Evolutionary conservation across 2,113 vertebrate genomes (phyloP), one percentile per base, ranked within the genome.

Genomic region (Petrocephalus zakoni): DNA sequence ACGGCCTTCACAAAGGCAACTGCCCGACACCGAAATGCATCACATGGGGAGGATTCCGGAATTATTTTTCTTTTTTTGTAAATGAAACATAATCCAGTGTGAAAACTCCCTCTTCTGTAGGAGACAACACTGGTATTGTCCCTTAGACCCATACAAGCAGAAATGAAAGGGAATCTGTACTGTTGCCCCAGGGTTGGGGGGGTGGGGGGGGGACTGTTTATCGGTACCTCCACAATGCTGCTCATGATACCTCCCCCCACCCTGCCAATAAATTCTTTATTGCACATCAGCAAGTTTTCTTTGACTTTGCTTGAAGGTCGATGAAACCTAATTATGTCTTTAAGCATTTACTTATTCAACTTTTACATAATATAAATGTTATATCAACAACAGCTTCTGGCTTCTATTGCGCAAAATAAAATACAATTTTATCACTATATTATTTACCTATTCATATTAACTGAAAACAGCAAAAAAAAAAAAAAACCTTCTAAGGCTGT

Each of bases 31-130:
- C n/a, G 15, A 61, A 61, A 55, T 85, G 61, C 58, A 72, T 86
- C 49, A 47, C 8, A 22, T 56, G 58, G 47, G 61, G 19, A 64
- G 52, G 88, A n/a, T 72, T 89, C 83, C 52, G 58, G 47, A 89
- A 68, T 89, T 22, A 19, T 86, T 68, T 72, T 72, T 37, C 56
- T 85, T 86, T 86, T 42, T 64, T 85, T 85, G 47, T 85, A 53
- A 84, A 89, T 46, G 88, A 89, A 89, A 89, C 37, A 89, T 89
- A 89, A 89, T 89, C 83, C 88, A 78, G 88, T 89, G 88, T 86
- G 88, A 89, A 89, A 75, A 68, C 83, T 89, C 84, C 85, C 88
- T 89, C 61, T 89, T 89, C 88, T 89, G 88, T 89, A 51, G 52
- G 61, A 78, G 88, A 89, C 84, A 89, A 89, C 61, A 86, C 84